Conservation (phyloP, 2,888 invertebrate genomes). For the Physocephala rufipes region DNA sequence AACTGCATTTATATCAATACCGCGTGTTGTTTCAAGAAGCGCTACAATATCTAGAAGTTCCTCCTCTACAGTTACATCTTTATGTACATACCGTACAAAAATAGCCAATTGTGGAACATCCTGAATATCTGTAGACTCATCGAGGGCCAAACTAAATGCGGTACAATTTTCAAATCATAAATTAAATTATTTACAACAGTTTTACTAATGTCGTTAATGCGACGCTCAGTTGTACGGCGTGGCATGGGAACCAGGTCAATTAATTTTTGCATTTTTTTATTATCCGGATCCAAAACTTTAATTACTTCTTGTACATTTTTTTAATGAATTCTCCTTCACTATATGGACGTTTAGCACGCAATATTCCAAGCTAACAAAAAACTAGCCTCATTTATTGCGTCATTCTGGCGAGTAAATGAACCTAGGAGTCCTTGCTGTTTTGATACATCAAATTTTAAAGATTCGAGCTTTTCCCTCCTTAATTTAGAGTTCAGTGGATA, state of each 20-base stretch:
- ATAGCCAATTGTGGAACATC: slow-evolving; percentile 9
- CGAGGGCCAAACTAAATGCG: slow-evolving; percentile 9
- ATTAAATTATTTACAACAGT: slow-evolving; percentile 5
- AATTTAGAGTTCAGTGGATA: slow-evolving; percentile 3
- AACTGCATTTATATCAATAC: neutral
- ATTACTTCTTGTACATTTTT: neutral
- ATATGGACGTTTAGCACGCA: slow-evolving; percentile 12
- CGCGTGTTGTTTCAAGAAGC: neutral
- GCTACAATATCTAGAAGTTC: neutral
- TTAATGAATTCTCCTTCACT: slow-evolving; percentile 12
- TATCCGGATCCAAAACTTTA: slow-evolving; percentile 1
- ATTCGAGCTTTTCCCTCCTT: neutral
- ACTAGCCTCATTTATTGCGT: neutral
- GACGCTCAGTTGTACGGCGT: slow-evolving; percentile 14
- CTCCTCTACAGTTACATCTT: neutral
- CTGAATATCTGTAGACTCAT: neutral
- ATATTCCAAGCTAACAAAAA: slow-evolving; percentile 5
- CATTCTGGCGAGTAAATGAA: neutral
- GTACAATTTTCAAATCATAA: slow-evolving; percentile 4
- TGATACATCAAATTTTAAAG: slow-evolving; percentile 7
- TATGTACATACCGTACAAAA: neutral
- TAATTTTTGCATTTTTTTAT: slow-evolving; percentile 3
- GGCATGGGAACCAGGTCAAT: slow-evolving; percentile 2
- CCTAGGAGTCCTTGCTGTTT: neutral
- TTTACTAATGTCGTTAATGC: neutral